Evolutionary conservation across 2,888 invertebrate species (phyloP).

Genomic region (Margaritifera margaritifera): DNA sequence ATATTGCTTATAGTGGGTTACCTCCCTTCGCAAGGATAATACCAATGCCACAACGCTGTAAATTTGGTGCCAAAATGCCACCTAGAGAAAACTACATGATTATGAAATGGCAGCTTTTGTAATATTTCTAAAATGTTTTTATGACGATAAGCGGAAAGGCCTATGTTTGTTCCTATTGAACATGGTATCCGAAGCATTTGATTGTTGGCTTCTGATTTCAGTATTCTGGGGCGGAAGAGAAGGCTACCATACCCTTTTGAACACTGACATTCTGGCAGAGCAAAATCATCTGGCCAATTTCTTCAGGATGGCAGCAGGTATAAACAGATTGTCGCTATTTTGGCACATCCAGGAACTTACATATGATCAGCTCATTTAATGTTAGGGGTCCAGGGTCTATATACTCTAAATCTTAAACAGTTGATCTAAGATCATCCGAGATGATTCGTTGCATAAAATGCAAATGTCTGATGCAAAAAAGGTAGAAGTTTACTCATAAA

Average conservation of each 20-base stretch:
- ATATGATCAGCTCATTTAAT: no score
- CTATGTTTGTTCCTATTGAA: not conserved
- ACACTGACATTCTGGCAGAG: constrained; percentile 78
- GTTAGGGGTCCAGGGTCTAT: no score
- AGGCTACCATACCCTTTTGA: constrained; percentile 78
- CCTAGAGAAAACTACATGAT: not conserved
- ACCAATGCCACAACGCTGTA: no score
- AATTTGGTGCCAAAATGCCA: no score
- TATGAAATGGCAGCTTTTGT: not conserved
- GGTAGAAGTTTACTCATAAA: no score
- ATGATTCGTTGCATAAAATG: no score
- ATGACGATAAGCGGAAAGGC: not conserved
- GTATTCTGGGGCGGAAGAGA: constrained; percentile 79
- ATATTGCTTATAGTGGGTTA: no score
- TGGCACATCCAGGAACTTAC: no score
- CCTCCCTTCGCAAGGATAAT: no score
- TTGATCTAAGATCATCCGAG: no score
- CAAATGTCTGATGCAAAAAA: no score
- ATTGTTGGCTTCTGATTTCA: constrained; percentile 41
- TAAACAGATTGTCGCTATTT: constrained; percentile 8
- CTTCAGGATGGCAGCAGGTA: constrained; percentile 78
- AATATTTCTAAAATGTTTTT: not conserved
- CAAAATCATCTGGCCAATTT: constrained; percentile 79
- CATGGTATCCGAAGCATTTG: not conserved
- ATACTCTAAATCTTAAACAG: no score